A percentile compares a stretch with the other conserved stretches of the same genome.
These are phyloP conservation scores for Frankliniella intonsa DNA, from an alignment of 2,888 invertebrate genomes.

Conservation along the genomic window DNA sequence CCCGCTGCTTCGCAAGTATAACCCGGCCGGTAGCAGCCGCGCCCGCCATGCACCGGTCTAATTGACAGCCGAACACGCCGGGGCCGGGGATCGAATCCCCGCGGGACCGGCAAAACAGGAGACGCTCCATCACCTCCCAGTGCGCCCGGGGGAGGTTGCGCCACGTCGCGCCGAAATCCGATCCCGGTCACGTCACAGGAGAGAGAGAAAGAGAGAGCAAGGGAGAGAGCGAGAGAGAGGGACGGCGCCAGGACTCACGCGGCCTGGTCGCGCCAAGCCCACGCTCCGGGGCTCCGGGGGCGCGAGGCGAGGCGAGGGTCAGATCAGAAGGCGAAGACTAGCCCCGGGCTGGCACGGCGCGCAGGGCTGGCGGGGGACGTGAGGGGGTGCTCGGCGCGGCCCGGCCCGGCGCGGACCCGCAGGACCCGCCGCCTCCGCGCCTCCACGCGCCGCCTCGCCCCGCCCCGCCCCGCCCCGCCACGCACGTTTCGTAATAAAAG, in stretches of 20 bases:
- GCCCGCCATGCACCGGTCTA: background rate
- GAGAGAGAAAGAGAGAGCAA: too few species aligned
- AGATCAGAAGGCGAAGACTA: too few species aligned
- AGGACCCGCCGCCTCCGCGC: background rate
- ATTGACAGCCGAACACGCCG: conserved; percentile 9
- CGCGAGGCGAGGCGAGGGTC: background rate
- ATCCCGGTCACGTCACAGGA: background rate
- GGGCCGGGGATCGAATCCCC: conserved; percentile 18
- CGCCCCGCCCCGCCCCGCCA: background rate
- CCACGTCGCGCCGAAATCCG: background rate
- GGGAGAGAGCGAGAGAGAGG: too few species aligned
- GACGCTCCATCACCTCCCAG: background rate
- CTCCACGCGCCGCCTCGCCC: background rate
- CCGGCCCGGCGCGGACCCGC: background rate
- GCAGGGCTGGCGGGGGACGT: background rate
- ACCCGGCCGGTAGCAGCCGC: background rate
- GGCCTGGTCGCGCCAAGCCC: too few species aligned
- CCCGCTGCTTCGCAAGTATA: too few species aligned
- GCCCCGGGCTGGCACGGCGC: too few species aligned
- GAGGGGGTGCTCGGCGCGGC: background rate
- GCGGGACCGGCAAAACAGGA: background rate
- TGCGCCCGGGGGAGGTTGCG: background rate
- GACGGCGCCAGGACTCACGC: too few species aligned
- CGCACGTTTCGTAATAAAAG: background rate
- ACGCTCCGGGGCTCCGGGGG: background rate